Evolutionary conservation across 1,140 invertebrate species (phyloP).

Genomic region (Cotesia glomerata): DNA sequence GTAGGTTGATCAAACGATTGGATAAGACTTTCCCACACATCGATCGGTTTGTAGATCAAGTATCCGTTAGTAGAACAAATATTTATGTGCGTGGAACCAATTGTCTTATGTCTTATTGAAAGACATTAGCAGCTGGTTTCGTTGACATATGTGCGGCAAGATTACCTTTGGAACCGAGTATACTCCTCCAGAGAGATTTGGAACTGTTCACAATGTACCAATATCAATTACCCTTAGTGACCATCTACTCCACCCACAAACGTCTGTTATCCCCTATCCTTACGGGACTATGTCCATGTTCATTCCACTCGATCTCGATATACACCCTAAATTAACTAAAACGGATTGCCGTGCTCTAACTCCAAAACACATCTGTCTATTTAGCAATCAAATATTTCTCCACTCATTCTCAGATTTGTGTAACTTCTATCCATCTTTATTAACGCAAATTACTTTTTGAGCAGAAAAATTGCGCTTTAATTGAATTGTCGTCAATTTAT

Average conservation of each 20-base stretch:
- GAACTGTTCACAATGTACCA: slow-evolving; percentile 38
- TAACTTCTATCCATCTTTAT: too few relatives aligned
- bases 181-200: slow-evolving; percentile 14
- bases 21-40: too few relatives aligned
- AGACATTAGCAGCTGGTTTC: slow-evolving; percentile 8
- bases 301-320: background rate
- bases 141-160: background rate
- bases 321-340: slow-evolving; percentile 3
- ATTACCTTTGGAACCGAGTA: slow-evolving; percentile 3
- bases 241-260: slow-evolving; percentile 24
- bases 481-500: background rate
- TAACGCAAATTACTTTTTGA: background rate
- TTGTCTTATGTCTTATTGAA: background rate
- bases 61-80: background rate
- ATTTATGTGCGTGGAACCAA: background rate
- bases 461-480: background rate
- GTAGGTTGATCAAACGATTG: too few relatives aligned
- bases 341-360: slow-evolving; percentile 1
- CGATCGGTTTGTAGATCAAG: background rate
- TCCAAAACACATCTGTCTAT: background rate
- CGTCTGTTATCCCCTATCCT: slow-evolving; percentile 37
- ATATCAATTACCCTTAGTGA: slow-evolving; percentile 52
- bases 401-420: too few relatives aligned
- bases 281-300: slow-evolving; percentile 21
- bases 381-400: background rate